Evolutionary conservation across 2,888 invertebrate species (phyloP).

Genomic region (Timema cristinae): DNA sequence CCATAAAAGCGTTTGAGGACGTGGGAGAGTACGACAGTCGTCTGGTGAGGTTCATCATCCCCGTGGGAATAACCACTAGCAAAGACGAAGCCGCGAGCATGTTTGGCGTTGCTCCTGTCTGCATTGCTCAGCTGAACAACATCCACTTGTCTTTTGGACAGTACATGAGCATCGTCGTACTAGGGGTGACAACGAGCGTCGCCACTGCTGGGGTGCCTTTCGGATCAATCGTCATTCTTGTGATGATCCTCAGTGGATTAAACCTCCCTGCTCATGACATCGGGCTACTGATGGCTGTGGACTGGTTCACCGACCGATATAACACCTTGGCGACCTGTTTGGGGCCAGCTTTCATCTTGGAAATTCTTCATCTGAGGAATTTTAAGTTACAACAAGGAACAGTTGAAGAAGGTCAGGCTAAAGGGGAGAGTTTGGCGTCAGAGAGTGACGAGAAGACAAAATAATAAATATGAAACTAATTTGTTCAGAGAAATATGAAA

Average conservation of each 20-base stretch:
- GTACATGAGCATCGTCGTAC: neutral
- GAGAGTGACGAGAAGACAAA: no score
- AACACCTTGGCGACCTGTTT: neutral
- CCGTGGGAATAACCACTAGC: neutral
- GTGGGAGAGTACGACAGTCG: neutral
- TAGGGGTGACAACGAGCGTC: neutral
- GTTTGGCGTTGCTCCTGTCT: neutral
- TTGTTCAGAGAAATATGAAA: no score
- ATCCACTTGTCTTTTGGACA: neutral
- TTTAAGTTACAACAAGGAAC: no score
- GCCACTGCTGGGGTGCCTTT: neutral
- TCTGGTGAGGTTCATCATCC: neutral
- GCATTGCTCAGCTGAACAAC: conserved; percentile 1
- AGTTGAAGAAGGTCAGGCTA: no score
- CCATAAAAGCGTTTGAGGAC: neutral
- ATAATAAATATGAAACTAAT: no score
- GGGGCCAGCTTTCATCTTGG: neutral
- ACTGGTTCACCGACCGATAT: neutral
- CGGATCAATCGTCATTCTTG: neutral
- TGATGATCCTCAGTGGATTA: neutral
- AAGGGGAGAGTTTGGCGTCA: no score
- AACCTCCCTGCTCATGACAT: neutral
- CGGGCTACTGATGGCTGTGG: neutral
- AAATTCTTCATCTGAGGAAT: no score
- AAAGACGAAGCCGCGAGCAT: neutral